These are phyloP conservation scores for Enteromius afrohamiltoni DNA, from an alignment of 2,797 vertebrate species.

Conservation along the genomic window DNA sequence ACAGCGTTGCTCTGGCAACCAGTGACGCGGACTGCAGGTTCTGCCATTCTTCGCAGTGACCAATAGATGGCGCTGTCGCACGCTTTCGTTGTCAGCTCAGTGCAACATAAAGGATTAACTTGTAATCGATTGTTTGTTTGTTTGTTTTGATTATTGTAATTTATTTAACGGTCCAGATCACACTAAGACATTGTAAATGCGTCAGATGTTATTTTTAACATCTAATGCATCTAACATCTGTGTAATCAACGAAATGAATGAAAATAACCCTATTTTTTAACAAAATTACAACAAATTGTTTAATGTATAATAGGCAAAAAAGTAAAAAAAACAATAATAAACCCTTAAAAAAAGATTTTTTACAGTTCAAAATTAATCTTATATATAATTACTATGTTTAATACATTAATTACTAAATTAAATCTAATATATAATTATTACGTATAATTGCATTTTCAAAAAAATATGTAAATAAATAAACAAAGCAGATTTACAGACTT, in stretches of 20 bases:
- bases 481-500: not conserved
- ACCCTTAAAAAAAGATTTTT: not conserved
- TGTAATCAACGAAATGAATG: not conserved
- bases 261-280: too few relatives aligned
- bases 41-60: not conserved
- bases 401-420: not conserved
- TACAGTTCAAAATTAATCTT: not conserved
- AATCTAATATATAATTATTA: not conserved
- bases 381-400: not conserved
- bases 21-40: conserved; percentile 14
- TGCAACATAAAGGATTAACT: not conserved
- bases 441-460: not conserved
- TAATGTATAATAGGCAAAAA: too few relatives aligned
- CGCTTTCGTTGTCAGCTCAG: not conserved
- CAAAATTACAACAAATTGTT: not conserved
- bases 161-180: not conserved
- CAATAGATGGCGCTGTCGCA: conserved; percentile 32
- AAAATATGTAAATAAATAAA: not conserved
- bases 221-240: too few relatives aligned
- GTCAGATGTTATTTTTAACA: not conserved
- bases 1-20: conserved; percentile 48
- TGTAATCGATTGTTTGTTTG: too few relatives aligned
- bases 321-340: too few relatives aligned
- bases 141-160: not conserved
- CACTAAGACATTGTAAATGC: not conserved